These are phyloP conservation scores for Tokudaia muenninki DNA, from an alignment of 2,797 vertebrate genomes.

Conservation along the genomic window DNA sequence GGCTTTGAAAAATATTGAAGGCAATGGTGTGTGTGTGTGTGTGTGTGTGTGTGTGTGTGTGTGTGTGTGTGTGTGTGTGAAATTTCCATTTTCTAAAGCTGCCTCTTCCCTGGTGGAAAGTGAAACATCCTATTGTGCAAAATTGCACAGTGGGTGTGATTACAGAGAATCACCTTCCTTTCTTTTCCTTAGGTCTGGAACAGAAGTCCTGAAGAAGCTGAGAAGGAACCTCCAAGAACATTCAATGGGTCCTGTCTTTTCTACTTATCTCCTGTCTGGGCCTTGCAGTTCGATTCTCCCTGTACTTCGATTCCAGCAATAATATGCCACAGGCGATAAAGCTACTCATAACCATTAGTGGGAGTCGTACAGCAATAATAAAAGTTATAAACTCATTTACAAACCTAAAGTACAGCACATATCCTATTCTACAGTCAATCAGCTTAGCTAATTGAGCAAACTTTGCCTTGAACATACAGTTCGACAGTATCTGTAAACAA, in stretches of 20 bases:
- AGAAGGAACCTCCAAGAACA: constrained; percentile 49
- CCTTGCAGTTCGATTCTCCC: constrained; percentile 61
- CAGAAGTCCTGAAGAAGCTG: neutral
- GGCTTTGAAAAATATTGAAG: constrained; percentile 1
- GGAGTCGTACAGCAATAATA: constrained; percentile 69
- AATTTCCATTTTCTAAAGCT: neutral
- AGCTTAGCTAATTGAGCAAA: constrained; percentile 78
- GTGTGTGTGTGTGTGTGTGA: neutral
- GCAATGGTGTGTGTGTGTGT: neutral
- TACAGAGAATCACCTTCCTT: neutral
- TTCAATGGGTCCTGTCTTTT: constrained; percentile 63
- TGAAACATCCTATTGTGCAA: neutral
- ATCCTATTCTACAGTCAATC: constrained; percentile 67
- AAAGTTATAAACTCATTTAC: constrained; percentile 65
- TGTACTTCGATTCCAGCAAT: constrained; percentile 77
- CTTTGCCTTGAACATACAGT: constrained; percentile 51
- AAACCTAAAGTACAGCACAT: constrained; percentile 64
- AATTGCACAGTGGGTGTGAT: neutral
- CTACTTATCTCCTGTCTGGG: constrained; percentile 80
- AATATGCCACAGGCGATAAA: constrained; percentile 78
- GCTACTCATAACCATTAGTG: constrained; percentile 71
- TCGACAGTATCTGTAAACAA: constrained; percentile 42
- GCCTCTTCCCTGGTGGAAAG: neutral
- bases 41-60: neutral
- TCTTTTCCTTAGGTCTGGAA: neutral